phyloP scores from a whole-genome alignment of 2,113 vertebrate genomes.

The Anseranas semipalmata region DNA sequence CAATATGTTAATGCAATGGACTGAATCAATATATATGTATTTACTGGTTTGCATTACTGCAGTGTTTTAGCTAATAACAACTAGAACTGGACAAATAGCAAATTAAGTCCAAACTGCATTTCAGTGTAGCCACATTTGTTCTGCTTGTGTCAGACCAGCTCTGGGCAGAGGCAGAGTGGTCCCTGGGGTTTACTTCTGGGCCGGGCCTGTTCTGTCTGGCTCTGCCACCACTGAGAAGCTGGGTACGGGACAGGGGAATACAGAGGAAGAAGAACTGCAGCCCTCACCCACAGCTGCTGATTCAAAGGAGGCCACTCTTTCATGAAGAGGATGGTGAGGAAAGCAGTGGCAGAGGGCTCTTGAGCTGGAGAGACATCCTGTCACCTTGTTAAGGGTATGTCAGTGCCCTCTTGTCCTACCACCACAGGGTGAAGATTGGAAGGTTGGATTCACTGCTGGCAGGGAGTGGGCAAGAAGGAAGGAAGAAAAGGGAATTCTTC shows the following conservation, averaged over 20 bases:
- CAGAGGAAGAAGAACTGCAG: background rate
- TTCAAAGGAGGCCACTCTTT: background rate
- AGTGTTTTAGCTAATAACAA: background rate
- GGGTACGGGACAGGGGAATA: background rate
- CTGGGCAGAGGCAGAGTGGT: background rate
- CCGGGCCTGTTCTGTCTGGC: background rate
- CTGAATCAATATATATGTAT: background rate
- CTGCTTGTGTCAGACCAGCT: background rate
- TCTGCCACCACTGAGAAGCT: background rate
- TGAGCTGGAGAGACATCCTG: background rate
- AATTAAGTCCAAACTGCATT: background rate
- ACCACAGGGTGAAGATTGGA: background rate
- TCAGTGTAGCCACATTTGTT: background rate
- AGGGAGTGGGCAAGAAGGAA: background rate
- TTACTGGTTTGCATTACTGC: background rate
- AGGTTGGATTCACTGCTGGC: background rate
- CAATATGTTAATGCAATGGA: background rate
- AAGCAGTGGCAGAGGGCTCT: background rate
- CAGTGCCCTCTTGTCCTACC: rapidly evolving
- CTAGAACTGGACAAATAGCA: background rate
- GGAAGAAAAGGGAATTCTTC: background rate
- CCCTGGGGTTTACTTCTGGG: background rate
- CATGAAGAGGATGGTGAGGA: background rate
- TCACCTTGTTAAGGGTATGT: background rate
- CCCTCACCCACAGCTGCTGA: background rate